Conservation (phyloP, 1,140 invertebrate genomes). For the Papilio glaucus region DNA sequence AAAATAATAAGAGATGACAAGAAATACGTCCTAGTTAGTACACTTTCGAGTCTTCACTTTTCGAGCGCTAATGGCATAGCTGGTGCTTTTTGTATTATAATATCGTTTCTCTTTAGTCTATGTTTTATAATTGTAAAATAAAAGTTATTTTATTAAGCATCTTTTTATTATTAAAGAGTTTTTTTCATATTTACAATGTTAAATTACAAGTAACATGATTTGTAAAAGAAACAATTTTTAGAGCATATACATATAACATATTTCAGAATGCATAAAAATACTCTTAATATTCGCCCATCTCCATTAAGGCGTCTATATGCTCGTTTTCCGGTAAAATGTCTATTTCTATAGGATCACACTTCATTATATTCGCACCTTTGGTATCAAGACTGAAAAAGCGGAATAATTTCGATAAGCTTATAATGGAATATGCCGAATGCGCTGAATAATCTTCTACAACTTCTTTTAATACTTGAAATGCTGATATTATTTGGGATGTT, state of each 20-base stretch:
- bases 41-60: too few relatives aligned
- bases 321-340: conserved; percentile 78
- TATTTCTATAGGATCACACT: conserved; percentile 71
- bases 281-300: conserved; percentile 66
- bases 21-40: too few relatives aligned
- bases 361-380: conserved; percentile 56
- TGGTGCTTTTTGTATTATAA: too few relatives aligned
- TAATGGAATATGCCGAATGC: conserved; percentile 87
- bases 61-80: too few relatives aligned
- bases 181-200: background rate
- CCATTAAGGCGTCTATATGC: conserved; percentile 75
- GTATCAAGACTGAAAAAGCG: conserved; percentile 74
- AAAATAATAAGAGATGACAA: too few relatives aligned
- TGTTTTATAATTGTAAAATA: too few relatives aligned
- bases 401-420: conserved; percentile 86
- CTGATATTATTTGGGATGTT: conserved; percentile 72
- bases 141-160: background rate
- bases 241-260: too few relatives aligned
- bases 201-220: background rate
- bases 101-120: too few relatives aligned
- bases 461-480: conserved; percentile 85
- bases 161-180: background rate
- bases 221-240: conserved; percentile 5
- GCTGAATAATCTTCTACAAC: conserved; percentile 85
- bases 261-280: too few relatives aligned